Base-by-base conservation (phyloP, 2,113 vertebrate species). In the Bungarus multicinctus region DNA sequence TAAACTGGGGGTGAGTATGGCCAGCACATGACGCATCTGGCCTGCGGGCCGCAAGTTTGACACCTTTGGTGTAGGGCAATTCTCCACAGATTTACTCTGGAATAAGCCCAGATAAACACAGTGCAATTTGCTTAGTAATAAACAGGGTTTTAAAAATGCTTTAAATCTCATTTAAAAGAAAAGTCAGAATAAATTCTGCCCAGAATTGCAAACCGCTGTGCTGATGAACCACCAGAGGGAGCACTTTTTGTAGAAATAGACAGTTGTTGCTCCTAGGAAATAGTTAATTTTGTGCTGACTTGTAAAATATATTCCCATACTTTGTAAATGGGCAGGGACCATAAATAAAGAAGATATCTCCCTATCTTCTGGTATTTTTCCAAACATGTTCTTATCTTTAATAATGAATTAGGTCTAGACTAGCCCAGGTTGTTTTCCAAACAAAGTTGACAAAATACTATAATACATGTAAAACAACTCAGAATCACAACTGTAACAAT, bases 101-200 rank as follows among this genome's bases (percentile, higher is more conserved):
- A 43, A 94, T 94, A 95, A n/a, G 23, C 55, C 93, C 90, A 53
- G 50, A 4, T 90, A 69, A 34, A 53, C 8, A 85, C 4, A 20
- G 7, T 91, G 22, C 45, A 53, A 53, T 52, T 91, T 85, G 20
- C 34, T 54, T 43, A 91, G 45, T 85, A 8, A 85, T 10, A 5
- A 9, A 52, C 34, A 90, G 34, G 16, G 9, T 9, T 9, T 69
- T 6, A 0, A 5, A 25, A 69, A 18, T 0, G 0, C 81, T 94
- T 86, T 86, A 89, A 94, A 53, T 55, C 81, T 91, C 92, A 86
- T 12, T 55, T 92, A 93, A 95, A 95, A 94, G 20, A 43, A 74
- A 18, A 69, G 4, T n/a, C 12, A 95, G 52, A 96, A 93, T 3
- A 91, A 94, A 92, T 0, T 0, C 0, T 27, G 50, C 58, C 91